phyloP scores from a whole-genome alignment of 2,797 vertebrate species.

The Babyrousa celebensis region DNA sequence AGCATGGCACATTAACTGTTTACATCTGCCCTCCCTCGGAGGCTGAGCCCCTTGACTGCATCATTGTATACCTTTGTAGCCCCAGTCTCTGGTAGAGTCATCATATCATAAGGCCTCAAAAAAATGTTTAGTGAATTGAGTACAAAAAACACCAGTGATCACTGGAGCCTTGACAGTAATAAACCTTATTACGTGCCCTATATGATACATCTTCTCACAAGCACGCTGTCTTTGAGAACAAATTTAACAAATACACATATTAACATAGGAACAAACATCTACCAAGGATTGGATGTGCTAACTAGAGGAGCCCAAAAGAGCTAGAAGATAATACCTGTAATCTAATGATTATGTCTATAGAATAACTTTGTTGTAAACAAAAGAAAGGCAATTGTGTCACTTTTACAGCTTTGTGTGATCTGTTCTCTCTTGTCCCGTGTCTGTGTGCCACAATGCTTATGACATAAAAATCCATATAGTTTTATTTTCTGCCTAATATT shows the following conservation, averaged over 20 bases:
- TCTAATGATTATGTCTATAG: not conserved
- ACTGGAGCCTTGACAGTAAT: not conserved
- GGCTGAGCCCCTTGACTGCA: not conserved
- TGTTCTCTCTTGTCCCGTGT: not conserved
- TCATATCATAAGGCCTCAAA: not conserved
- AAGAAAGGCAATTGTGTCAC: not conserved
- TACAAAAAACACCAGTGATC: not conserved
- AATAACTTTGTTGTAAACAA: not conserved
- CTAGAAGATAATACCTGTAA: not conserved
- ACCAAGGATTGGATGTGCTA: not conserved
- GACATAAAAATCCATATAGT: not conserved
- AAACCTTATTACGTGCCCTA: not conserved
- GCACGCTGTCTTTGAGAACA: not conserved
- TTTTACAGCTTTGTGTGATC: not conserved
- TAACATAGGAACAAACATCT: not conserved
- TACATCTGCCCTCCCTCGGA: too few species aligned
- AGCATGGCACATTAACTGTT: not conserved
- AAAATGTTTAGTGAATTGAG: not conserved
- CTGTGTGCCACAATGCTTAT: not conserved
- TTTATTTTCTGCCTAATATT: not conserved
- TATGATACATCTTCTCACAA: not conserved
- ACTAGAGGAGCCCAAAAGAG: not conserved
- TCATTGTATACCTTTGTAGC: not conserved
- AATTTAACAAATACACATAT: not conserved
- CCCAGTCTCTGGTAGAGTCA: not conserved